These are phyloP conservation scores for Motacilla tschutschensis DNA, from an alignment of 2,113 vertebrate species.

Conservation along the genomic window DNA sequence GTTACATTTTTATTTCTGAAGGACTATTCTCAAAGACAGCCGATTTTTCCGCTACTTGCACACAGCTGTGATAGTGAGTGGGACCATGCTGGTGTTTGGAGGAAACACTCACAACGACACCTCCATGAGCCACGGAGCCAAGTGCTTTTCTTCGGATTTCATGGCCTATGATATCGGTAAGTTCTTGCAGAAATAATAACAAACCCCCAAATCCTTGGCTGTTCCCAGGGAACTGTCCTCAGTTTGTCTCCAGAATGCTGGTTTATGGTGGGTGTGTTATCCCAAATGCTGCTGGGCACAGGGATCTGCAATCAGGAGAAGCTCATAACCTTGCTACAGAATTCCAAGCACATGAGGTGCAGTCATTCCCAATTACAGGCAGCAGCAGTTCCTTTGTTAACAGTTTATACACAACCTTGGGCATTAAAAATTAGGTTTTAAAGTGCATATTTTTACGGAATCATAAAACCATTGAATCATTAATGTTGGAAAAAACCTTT, in stretches of 20 bases:
- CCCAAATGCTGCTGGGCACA: neutral
- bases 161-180: constrained; percentile 93
- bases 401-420: neutral
- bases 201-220: neutral
- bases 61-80: constrained; percentile 88
- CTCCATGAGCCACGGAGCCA: constrained; percentile 95
- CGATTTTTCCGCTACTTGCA: constrained; percentile 94
- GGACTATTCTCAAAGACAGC: constrained; percentile 93
- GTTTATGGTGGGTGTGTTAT: neutral
- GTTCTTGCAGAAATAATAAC: constrained; percentile 14
- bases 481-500: neutral
- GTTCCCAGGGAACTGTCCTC: neutral
- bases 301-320: neutral
- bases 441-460: neutral
- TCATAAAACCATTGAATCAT: neutral
- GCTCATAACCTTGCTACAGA: neutral
- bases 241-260: neutral
- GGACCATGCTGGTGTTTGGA: constrained; percentile 93
- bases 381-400: neutral
- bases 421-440: neutral
- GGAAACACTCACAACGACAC: constrained; percentile 98
- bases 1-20: constrained; percentile 52
- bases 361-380: neutral
- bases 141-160: constrained; percentile 97
- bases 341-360: neutral